These are phyloP conservation scores for Eueremaeus valkanovi DNA, from an alignment of 2,888 invertebrate genomes.

Conservation along the genomic window DNA sequence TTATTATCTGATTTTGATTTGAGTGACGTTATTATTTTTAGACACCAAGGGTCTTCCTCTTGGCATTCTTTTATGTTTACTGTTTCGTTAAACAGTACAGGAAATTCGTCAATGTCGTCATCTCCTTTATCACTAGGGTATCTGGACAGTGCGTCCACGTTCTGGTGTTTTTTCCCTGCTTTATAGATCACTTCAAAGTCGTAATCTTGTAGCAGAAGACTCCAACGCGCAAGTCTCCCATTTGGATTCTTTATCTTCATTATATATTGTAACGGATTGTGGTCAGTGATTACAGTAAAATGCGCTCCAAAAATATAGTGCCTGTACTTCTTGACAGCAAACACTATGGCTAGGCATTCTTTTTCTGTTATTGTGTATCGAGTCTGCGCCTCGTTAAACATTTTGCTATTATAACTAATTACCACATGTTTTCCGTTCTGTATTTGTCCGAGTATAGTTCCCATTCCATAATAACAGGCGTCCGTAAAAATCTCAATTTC, in stretches of 20 bases:
- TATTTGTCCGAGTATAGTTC: neutral
- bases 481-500: conserved; percentile 48
- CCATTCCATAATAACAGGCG: conserved; percentile 45
- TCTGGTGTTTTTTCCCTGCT: conserved; percentile 51
- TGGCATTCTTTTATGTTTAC: neutral
- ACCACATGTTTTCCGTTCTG: neutral
- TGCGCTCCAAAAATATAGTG: conserved; percentile 52
- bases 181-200: conserved; percentile 52
- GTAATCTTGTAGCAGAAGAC: conserved; percentile 52
- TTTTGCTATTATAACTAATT: neutral
- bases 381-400: conserved; percentile 48
- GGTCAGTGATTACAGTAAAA: conserved; percentile 53
- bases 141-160: conserved; percentile 53
- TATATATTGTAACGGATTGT: conserved; percentile 56
- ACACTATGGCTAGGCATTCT: conserved; percentile 52
- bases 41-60: neutral
- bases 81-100: neutral
- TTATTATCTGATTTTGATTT: neutral
- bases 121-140: conserved; percentile 42
- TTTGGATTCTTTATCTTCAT: conserved; percentile 52
- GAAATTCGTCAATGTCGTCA: neutral
- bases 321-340: conserved; percentile 52
- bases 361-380: conserved; percentile 54
- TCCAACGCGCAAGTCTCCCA: conserved; percentile 55
- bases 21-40: neutral